Evolutionary conservation across 2,113 vertebrate genomes (phyloP).

Genomic region (Ochotona princeps): DNA sequence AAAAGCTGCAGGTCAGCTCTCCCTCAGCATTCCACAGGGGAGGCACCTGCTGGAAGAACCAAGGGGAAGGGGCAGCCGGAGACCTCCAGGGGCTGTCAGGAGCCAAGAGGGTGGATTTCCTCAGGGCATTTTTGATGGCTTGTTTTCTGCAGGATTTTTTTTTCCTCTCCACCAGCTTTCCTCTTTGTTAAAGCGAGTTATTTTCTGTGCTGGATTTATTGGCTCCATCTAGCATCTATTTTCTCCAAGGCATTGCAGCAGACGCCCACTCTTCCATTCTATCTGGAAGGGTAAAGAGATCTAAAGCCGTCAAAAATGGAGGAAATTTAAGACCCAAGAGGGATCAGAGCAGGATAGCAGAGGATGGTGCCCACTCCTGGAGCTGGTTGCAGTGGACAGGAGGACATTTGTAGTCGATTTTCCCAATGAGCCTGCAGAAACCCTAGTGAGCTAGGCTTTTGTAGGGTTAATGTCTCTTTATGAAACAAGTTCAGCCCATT

Average conservation of each 20-base stretch:
- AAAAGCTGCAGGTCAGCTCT: neutral
- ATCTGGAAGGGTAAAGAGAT: slow-evolving; percentile 48
- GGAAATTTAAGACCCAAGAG: slow-evolving; percentile 59
- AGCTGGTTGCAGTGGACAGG: neutral
- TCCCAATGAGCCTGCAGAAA: slow-evolving; percentile 5
- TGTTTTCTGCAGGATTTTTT: neutral
- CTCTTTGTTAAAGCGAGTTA: slow-evolving; percentile 59
- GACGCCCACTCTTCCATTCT: slow-evolving; percentile 30
- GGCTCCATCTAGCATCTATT: slow-evolving; percentile 62
- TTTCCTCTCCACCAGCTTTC: neutral
- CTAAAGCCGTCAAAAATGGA: slow-evolving; percentile 63
- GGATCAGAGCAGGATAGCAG: neutral
- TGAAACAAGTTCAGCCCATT: neutral
- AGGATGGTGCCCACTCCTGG: neutral
- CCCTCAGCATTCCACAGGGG: neutral
- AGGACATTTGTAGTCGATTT: slow-evolving; percentile 39
- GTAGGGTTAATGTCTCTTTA: neutral
- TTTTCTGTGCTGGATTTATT: slow-evolving; percentile 65
- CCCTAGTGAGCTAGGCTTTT: neutral
- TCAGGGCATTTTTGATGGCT: neutral
- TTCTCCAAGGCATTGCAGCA: slow-evolving; percentile 61
- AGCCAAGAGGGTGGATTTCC: neutral
- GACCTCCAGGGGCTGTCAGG: neutral
- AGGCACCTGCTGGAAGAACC: neutral
- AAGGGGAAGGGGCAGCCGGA: neutral